Evolutionary conservation across 2,797 vertebrate genomes (phyloP), one percentile per base, ranked within the genome.

Genomic region (Hippopotamyrus pictus): DNA sequence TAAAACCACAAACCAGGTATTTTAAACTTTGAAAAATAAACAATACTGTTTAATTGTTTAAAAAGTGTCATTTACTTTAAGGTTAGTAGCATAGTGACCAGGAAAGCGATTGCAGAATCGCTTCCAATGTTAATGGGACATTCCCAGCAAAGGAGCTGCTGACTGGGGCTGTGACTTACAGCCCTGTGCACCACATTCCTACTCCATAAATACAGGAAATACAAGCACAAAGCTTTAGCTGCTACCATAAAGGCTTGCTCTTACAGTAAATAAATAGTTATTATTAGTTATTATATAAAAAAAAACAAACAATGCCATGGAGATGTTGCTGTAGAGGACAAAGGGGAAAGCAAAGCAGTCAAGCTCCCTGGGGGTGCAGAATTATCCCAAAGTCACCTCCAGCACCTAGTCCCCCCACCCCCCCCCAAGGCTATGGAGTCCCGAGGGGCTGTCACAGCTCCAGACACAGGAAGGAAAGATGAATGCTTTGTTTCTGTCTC

Each of bases 401-500:
- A 17, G 69, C 48, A 62, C 69, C 25, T 89, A 87, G 14, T 90
- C 41, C 22, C 25, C 83, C 48, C 48, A n/a, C 37, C 51, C 33
- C 51, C 33, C 57, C 6, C 89, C 90, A 89, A 69, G 86, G 83
- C 89, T 76, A 50, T 91, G 89, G 89, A 87, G 91, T 90, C 90
- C 91, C 76, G n/a, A 86, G 85, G 53, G 89, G 92, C 92, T 93
- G 92, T 95, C 94, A 95, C 92, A 73, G 88, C 94, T 94, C 93
- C 94, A 94, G 92, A 93, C 91, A 73, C 92, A 88, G 91, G 86
- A 65, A 88, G 54, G 86, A 91, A 94, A 94, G 95, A 96, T 94
- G 91, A 95, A 96, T 95, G 94, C 93, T 92, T 92, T 94, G 91
- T 92, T 93, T 92, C 92, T 91, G 91, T 92, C 91, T 93, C 90